phyloP scores from a whole-genome alignment of 2,888 invertebrate species.

The Gandaritis pyraliata region DNA sequence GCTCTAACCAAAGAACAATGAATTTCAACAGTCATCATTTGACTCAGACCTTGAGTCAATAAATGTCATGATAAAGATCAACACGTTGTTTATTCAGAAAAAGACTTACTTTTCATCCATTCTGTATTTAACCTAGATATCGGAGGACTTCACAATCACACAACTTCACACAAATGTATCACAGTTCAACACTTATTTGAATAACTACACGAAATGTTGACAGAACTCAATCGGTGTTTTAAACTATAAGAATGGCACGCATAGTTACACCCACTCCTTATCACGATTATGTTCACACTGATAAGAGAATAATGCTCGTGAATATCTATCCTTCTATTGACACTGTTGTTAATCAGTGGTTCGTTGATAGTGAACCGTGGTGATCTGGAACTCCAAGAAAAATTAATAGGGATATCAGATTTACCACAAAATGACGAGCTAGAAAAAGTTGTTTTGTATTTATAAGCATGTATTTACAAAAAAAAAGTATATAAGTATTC shows the following conservation, averaged over 20 bases:
- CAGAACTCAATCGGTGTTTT: neutral
- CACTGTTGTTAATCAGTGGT: constrained; percentile 11
- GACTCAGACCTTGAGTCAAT: neutral
- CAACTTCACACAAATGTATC: constrained; percentile 11
- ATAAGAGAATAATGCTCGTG: constrained; percentile 30
- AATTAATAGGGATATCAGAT: too few species aligned
- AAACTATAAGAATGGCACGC: constrained; percentile 11
- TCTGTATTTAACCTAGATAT: constrained; percentile 11
- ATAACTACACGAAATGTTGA: constrained; percentile 16
- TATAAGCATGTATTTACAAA: too few species aligned
- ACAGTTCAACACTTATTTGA: constrained; percentile 12
- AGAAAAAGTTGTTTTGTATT: too few species aligned
- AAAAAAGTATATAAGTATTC: too few species aligned
- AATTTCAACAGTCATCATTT: too few species aligned
- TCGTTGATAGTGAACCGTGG: constrained; percentile 3
- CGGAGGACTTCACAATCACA: constrained; percentile 5
- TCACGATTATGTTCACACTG: constrained; percentile 37
- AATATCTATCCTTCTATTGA: constrained; percentile 26
- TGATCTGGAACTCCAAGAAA: neutral
- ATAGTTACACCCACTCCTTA: constrained; percentile 41
- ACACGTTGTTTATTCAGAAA: neutral
- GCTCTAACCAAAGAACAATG: too few species aligned
- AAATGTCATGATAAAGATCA: neutral
- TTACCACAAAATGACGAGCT: too few species aligned
- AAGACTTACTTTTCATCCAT: constrained; percentile 31